Evolutionary conservation across 2,888 invertebrate species (phyloP).

Genomic region (Noctua pronuba): DNA sequence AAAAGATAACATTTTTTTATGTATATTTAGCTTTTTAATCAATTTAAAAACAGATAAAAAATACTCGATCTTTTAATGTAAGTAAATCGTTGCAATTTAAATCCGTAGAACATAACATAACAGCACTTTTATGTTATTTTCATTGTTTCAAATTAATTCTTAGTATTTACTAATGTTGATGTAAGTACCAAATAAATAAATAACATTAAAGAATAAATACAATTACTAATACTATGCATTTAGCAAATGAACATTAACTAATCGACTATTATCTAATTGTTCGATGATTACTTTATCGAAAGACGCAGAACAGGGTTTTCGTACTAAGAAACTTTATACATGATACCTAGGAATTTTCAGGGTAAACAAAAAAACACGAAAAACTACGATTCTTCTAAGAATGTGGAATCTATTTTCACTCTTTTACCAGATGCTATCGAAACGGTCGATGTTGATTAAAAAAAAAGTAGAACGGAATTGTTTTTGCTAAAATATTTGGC

Average conservation of each 20-base stretch:
- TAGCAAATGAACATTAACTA: too few species aligned
- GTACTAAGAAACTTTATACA: neutral
- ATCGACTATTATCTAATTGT: too few species aligned
- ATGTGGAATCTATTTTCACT: neutral
- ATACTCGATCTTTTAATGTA: neutral
- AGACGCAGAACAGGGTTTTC: neutral
- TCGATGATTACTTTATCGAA: neutral
- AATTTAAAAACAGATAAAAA: conserved; percentile 11
- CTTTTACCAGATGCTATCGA: neutral
- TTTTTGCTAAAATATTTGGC: neutral
- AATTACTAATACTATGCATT: too few species aligned
- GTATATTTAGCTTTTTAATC: neutral
- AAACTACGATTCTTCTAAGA: neutral
- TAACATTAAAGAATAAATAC: too few species aligned
- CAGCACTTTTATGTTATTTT: too few species aligned
- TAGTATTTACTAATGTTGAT: too few species aligned
- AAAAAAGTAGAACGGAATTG: neutral
- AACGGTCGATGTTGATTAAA: neutral
- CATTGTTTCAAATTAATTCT: too few species aligned
- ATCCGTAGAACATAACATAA: too few species aligned
- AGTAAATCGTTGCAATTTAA: neutral
- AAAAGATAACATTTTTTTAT: too few species aligned
- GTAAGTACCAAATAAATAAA: too few species aligned
- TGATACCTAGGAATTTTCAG: neutral
- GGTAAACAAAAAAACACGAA: neutral